Evolutionary conservation across 2,797 vertebrate species (phyloP), one percentile per base, ranked within the genome.

Genomic region (Acanthurus tractus): DNA sequence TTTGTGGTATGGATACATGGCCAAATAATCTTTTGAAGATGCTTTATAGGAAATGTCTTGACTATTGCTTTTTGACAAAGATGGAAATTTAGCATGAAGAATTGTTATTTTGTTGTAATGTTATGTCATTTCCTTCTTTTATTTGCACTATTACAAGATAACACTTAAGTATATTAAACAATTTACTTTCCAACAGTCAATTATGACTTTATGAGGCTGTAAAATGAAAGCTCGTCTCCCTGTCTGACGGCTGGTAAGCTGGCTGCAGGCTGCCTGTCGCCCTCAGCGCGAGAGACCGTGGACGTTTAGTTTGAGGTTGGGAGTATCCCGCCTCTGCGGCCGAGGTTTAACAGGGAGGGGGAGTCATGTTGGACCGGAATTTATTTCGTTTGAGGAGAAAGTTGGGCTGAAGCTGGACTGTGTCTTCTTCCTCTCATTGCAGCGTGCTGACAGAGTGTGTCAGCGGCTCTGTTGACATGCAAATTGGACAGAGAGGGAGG

Each of bases 401-500:
- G 25, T 25, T 52, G 9, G 3, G 25, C 29, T 17, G n/a, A 15
- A 2, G 9, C 4, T 23, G 44, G 2, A 29, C 10, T 2, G 45
- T 11, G 18, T 50, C 34, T 57, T 20, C 49, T 22, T 8, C 40
- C 46, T 57, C 49, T 38, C 20, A 3, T 36, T n/a, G 25, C 45
- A 1, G 8, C 11, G 38, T 8, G 10, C 12, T 70, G 63, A 38
- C 48, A 34, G 29, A 15, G 40, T 18, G 6, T 67, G 56, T 74
- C 63, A 18, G 58, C 70, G 25, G 50, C 4, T 62, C 34, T 25
- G 53, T 75, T 78, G 44, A 79, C 76, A 70, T 75, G 74, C 48
- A 38, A 61, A 78, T 50, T 0, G 12, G 6, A 45, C 20, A 23
- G 34, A 57, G 61, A 17, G 42, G 38, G 57, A 25, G 61, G 55